Conservation (phyloP, 2,113 vertebrate genomes). For the Pseudolaguvia tuberculata region DNA sequence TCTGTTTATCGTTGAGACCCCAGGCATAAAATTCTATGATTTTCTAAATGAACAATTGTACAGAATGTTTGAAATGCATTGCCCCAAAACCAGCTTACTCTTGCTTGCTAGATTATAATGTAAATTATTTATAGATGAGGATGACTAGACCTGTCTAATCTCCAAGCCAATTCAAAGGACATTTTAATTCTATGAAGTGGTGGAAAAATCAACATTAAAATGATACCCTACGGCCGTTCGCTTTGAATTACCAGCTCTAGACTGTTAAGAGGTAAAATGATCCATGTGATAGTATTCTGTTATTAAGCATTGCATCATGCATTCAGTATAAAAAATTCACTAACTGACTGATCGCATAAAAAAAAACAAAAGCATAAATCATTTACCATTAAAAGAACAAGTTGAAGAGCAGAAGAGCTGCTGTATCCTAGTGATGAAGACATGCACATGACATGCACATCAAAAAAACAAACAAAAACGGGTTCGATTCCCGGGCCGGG, state of each 20-base stretch:
- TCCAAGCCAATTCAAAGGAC: not conserved
- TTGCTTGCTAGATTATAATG: not conserved
- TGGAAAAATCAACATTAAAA: constrained; percentile 1
- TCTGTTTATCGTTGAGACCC: not conserved
- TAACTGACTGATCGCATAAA: too few relatives aligned
- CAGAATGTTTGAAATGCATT: constrained; percentile 19
- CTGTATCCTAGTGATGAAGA: too few relatives aligned
- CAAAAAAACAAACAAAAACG: too few relatives aligned
- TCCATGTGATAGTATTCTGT: too few relatives aligned
- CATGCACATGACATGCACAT: too few relatives aligned
- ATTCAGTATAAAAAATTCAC: not conserved
- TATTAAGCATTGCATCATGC: not conserved
- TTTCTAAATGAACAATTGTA: not conserved
- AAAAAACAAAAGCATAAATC: too few relatives aligned
- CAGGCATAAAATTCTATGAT: not conserved
- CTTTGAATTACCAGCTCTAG: not conserved
- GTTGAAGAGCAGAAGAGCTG: too few relatives aligned
- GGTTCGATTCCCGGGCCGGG: too few relatives aligned
- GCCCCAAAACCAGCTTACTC: not conserved
- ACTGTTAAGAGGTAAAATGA: not conserved
- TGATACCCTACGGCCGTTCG: not conserved
- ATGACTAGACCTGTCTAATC: not conserved
- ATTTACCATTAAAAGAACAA: too few relatives aligned
- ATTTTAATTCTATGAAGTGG: not conserved
- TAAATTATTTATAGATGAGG: not conserved